phyloP scores from a whole-genome alignment of 1,140 invertebrate species.

The Drosophila setifemur region DNA sequence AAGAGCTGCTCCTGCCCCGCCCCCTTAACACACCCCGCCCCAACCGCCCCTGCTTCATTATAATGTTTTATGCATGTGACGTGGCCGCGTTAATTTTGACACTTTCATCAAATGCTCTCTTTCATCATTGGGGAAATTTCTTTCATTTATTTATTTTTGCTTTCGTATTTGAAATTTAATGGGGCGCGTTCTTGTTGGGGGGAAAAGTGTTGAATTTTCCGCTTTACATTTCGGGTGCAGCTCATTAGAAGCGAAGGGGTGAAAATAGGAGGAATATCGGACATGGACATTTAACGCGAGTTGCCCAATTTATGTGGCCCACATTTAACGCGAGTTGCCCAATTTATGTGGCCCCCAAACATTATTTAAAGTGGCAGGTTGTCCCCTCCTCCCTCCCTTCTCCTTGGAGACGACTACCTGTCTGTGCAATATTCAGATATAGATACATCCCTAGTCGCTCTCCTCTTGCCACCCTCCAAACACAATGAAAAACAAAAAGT shows the following conservation, averaged over 20 bases:
- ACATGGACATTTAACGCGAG: constrained; percentile 46
- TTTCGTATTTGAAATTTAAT: background rate
- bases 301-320: constrained; percentile 61
- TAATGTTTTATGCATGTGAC: constrained; percentile 51
- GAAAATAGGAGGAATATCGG: constrained; percentile 19
- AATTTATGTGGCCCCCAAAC: constrained; percentile 61
- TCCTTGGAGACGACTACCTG: constrained; percentile 59
- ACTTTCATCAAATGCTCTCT: constrained; percentile 62
- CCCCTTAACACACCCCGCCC: background rate
- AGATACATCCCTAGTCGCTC: background rate
- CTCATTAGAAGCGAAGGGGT: constrained; percentile 53
- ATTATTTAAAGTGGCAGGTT: constrained; percentile 73
- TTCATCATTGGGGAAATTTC: constrained; percentile 17
- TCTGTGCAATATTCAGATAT: constrained; percentile 50
- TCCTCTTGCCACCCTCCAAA: background rate
- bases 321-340: constrained; percentile 41
- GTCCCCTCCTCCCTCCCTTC: background rate
- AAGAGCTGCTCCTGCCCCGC: constrained; percentile 15
- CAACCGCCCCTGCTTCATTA: background rate
- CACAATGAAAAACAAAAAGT: constrained; percentile 10
- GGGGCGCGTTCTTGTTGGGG: background rate
- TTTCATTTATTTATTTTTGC: constrained; percentile 17
- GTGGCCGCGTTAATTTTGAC: constrained; percentile 41
- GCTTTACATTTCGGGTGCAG: constrained; percentile 12
- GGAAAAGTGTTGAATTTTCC: constrained; percentile 54